These are phyloP conservation scores for Epicauta chinensis DNA, from an alignment of 1,140 invertebrate genomes.

Conservation along the genomic window DNA sequence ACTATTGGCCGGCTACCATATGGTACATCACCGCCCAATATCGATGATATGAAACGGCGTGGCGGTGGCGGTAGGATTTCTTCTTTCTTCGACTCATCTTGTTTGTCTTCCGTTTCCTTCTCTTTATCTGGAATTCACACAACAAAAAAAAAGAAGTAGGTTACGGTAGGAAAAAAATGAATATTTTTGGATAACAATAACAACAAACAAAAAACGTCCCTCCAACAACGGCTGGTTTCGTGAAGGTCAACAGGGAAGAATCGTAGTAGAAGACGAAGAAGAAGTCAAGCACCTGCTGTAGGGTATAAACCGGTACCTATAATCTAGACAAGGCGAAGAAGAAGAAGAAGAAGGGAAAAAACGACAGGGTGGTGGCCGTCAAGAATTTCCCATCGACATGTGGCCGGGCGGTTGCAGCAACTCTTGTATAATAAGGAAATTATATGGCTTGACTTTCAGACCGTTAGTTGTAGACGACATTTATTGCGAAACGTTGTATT, in stretches of 20 bases:
- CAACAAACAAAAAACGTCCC: background rate
- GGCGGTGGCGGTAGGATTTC: conserved; percentile 41
- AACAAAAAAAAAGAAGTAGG: conserved; percentile 15
- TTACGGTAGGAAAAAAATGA: background rate
- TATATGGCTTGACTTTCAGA: too few species aligned
- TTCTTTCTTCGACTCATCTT: conserved; percentile 12
- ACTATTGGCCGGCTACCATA: conserved; percentile 60
- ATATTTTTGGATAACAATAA: conserved; percentile 4
- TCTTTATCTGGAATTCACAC: conserved; percentile 34
- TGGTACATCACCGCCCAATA: conserved; percentile 66
- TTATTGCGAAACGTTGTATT: too few species aligned
- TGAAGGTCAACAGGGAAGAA: conserved; percentile 18
- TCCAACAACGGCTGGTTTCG: background rate
- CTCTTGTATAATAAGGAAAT: too few species aligned
- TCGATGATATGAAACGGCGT: conserved; percentile 68
- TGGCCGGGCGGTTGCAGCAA: too few species aligned
- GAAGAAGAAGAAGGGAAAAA: too few species aligned
- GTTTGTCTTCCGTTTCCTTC: conserved; percentile 21
- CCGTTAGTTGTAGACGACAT: too few species aligned
- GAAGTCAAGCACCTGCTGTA: conserved; percentile 11
- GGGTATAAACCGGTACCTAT: conserved; percentile 17
- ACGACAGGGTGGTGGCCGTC: too few species aligned
- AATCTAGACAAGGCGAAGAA: too few species aligned
- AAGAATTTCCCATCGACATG: conserved; percentile 1
- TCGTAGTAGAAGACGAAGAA: background rate